Evolutionary conservation across 2,888 invertebrate genomes (phyloP), one percentile per base, ranked within the genome.

Genomic region (Euplexia lucipara): DNA sequence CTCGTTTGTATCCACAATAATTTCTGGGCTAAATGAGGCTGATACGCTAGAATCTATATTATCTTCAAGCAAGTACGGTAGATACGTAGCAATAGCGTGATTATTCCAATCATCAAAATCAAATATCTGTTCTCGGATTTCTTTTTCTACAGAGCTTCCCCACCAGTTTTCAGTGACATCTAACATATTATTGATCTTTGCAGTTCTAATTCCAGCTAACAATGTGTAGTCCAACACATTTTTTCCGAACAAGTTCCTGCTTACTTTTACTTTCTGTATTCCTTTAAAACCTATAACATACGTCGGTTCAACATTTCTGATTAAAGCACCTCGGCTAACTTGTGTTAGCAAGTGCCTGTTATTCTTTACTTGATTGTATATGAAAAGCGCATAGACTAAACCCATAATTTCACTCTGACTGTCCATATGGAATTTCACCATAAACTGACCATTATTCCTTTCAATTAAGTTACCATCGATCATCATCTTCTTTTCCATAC

Each of bases 71-170:
- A 99, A 96, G 90, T 97, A 99, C 0, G 99, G 99, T 59, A 97
- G 96, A 90, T 97, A 99, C 14, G 97, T 96, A 0, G 99, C 99
- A 56, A 99, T 97, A 0, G 99, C 99, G 89, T 98, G 99, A 90
- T 99, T 98, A 89, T 99, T 99, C 99, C 99, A 99, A 89, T 99
- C 99, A 89, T 99, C 99, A 91, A 99, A 99, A 92, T 99, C 99
- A 88, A 99, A 99, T 83, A 99, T 99, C 86, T 97, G 96, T 54
- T 96, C 96, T 79, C 97, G 96, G 58, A 99, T 99, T 60, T 96
- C 96, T 6, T 92, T 94, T 56, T 98, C 97, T 59, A 97, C 96
- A 0, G 95, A 94, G 3, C 97, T 97, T 12, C 99, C 99, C 99
- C 99, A 99, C 98, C 98, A 99, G 90, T 99, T 99, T 89, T 98